Evolutionary conservation across 2,888 invertebrate genomes (phyloP).

Genomic region (Megaustenia siamemsis): DNA sequence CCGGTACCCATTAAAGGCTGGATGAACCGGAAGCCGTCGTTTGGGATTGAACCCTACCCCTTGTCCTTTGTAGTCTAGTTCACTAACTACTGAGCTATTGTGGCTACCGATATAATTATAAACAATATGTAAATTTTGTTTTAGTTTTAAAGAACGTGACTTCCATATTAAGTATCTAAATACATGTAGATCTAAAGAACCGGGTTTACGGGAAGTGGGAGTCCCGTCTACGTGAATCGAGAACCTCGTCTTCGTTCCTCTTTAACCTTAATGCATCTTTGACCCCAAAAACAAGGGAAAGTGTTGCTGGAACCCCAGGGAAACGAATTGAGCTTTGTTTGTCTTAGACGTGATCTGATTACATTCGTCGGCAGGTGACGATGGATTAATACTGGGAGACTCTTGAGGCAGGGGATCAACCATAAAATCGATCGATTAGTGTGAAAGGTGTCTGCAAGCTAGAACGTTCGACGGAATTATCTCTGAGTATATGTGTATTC

Average conservation of each 20-base stretch:
- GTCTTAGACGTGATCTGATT: constrained; percentile 46
- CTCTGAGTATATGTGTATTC: neutral
- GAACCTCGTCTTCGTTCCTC: neutral
- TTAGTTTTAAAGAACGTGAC: too few species aligned
- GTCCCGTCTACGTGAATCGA: too few species aligned
- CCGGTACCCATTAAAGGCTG: too few species aligned
- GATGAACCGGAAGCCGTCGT: too few species aligned
- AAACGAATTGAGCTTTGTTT: constrained; percentile 50
- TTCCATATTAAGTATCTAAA: too few species aligned
- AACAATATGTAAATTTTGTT: too few species aligned
- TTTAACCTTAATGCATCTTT: neutral
- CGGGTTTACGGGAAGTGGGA: too few species aligned
- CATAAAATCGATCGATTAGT: neutral
- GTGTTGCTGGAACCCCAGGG: constrained; percentile 17
- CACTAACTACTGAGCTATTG: too few species aligned
- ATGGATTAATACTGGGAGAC: constrained; percentile 23
- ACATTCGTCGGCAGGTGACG: constrained; percentile 22
- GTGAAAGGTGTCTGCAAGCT: neutral
- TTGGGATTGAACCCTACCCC: too few species aligned
- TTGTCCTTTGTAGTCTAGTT: too few species aligned
- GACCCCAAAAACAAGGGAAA: constrained; percentile 21
- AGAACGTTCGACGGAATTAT: neutral
- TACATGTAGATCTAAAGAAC: too few species aligned
- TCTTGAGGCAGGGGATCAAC: neutral
- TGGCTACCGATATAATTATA: too few species aligned